Percentiles rank a stretch among this genome's conserved stretches.
Evolutionary conservation across 30 jellyfish, hydroid and myxozoan species (phyloP).

Genomic region (Cassiopea andromeda): DNA sequence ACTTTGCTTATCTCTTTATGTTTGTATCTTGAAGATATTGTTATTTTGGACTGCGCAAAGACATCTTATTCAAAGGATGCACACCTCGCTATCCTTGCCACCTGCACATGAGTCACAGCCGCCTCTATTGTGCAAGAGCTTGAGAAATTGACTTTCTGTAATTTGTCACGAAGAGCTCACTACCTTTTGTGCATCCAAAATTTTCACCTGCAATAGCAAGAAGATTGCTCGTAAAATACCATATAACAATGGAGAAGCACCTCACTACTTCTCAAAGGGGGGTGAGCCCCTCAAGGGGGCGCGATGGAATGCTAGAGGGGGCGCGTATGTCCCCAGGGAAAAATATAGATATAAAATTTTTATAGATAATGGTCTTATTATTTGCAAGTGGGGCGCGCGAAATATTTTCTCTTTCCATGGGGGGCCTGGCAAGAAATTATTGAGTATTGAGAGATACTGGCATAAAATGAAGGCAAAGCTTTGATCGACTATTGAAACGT

Average conservation of each 20-base stretch:
- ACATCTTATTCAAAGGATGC: neutral
- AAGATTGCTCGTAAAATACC: neutral
- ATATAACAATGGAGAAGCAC: no score
- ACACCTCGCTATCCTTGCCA: neutral
- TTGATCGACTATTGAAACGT: no score
- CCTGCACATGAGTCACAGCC: neutral
- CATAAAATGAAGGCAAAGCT: no score
- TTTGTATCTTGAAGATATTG: neutral
- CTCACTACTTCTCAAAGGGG: no score
- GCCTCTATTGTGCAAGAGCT: constrained; percentile 2
- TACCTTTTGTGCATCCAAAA: constrained; percentile 51
- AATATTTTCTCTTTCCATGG: neutral
- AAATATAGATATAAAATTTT: neutral
- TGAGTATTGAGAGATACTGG: no score
- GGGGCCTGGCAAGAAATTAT: neutral
- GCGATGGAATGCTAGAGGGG: no score
- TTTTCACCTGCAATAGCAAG: constrained; percentile 38
- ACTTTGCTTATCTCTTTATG: neutral
- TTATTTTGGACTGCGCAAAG: neutral
- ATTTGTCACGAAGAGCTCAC: constrained; percentile 41
- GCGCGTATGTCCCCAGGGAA: no score
- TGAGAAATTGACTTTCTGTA: neutral
- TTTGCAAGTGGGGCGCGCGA: no score
- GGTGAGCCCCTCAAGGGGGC: no score
- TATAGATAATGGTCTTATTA: no score